Conservation (phyloP, 2,113 vertebrate species). For the Microtus montanus region DNA sequence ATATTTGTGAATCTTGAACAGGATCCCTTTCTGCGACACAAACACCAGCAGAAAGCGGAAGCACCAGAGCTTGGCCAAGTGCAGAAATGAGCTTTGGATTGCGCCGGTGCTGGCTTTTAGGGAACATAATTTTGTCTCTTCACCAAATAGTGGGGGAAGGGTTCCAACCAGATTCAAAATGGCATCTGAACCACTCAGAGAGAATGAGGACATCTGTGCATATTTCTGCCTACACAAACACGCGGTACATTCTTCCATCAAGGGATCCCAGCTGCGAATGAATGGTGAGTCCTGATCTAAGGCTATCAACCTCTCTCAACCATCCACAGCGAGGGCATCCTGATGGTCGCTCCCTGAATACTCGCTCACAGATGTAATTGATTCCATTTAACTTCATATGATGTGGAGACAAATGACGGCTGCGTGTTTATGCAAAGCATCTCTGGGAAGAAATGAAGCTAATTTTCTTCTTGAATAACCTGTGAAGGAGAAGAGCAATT, state of each 20-base stretch:
- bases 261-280: constrained; percentile 76
- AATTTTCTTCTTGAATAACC: constrained; percentile 78
- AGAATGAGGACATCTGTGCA: constrained; percentile 75
- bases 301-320: constrained; percentile 35
- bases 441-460: constrained; percentile 70
- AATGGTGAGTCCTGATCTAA: constrained; percentile 57
- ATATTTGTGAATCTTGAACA: background rate
- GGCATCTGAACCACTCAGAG: constrained; percentile 51
- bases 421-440: constrained; percentile 73
- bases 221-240: constrained; percentile 65
- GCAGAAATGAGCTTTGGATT: constrained; percentile 56
- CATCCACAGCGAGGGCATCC: constrained; percentile 55
- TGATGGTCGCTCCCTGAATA: constrained; percentile 39
- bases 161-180: constrained; percentile 48
- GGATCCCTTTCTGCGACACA: background rate
- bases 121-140: constrained; percentile 49
- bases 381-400: constrained; percentile 68
- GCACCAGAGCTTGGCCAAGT: constrained; percentile 34
- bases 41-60: constrained; percentile 39
- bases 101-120: background rate
- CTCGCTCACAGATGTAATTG: constrained; percentile 64
- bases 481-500: constrained; percentile 52
- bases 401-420: constrained; percentile 67
- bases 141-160: constrained; percentile 17
- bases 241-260: constrained; percentile 49